phyloP scores from a whole-genome alignment of 2,888 invertebrate genomes.

The Patella depressa region DNA sequence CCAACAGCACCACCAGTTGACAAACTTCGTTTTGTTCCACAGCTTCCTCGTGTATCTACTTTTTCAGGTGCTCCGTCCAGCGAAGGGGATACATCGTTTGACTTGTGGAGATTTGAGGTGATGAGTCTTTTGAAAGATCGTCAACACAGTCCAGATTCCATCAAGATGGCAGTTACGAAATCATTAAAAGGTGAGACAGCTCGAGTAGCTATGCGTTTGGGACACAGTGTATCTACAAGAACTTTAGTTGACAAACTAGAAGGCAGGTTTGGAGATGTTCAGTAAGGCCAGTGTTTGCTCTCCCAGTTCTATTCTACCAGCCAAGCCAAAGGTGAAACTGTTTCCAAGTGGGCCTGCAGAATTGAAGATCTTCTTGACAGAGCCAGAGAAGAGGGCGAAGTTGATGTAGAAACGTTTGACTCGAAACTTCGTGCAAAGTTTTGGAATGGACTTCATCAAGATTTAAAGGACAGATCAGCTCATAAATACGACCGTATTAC shows the following conservation, averaged over 20 bases:
- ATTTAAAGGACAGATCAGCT: neutral
- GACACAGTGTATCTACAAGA: neutral
- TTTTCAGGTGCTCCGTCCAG: neutral
- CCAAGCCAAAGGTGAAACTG: neutral
- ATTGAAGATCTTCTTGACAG: neutral
- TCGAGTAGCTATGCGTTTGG: constrained; percentile 1
- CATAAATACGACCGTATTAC: neutral
- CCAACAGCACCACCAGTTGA: neutral
- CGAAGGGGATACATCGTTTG: neutral
- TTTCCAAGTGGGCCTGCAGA: neutral
- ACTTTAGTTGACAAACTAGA: neutral
- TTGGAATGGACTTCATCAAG: neutral
- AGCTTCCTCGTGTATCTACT: neutral
- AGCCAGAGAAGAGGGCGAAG: neutral
- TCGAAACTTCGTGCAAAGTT: neutral
- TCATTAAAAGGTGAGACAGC: neutral
- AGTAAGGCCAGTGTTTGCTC: neutral
- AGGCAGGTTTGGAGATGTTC: neutral
- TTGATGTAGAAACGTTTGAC: neutral
- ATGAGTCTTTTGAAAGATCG: neutral
- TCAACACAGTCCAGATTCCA: neutral
- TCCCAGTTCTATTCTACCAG: neutral
- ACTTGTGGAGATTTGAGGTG: constrained; percentile 2
- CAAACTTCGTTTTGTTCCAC: neutral
- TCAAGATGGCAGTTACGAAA: neutral